A percentile compares a stretch with the other conserved stretches of the same genome.
Conservation (phyloP, 2,113 vertebrate species). For the human region GRCh38 chr2:35801001-35801500, state of each 20-base stretch:
- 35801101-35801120: not conserved
- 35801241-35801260: not conserved
- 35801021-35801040: not conserved
- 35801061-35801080: not conserved
- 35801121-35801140: not conserved
- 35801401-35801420: not conserved
- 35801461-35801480: not conserved
- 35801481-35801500: not conserved
- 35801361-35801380: not conserved
- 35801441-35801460: not conserved
- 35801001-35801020: not conserved
- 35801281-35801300: not conserved
- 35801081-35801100: not conserved
- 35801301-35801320: not conserved
- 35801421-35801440: not conserved
- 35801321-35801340: conserved; percentile 10
- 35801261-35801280: not conserved
- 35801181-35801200: not conserved
- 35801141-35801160: not conserved
- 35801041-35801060: not conserved
- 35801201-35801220: not conserved
- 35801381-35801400: not conserved
- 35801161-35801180: not conserved
- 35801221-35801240: not conserved
- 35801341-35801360: not conserved